phyloP scores from a whole-genome alignment of 2,113 vertebrate species.

The Mellivora capensis region DNA sequence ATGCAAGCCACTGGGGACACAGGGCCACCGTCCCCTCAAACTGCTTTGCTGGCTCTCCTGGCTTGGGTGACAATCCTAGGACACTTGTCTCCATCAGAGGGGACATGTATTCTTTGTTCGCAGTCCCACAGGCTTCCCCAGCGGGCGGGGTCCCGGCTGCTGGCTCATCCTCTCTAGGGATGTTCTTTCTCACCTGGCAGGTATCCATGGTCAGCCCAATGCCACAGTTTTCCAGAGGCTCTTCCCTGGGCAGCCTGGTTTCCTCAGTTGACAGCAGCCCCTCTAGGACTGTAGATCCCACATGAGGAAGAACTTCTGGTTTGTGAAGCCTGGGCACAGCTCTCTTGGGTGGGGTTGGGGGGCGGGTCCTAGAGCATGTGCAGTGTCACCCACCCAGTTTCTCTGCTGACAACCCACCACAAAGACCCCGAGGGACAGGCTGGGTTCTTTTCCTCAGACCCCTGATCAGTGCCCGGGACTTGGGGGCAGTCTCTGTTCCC shows the following conservation, averaged over 20 bases:
- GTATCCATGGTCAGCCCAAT: background rate
- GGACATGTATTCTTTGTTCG: background rate
- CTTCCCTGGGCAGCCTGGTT: fast-evolving
- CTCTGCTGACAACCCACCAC: background rate
- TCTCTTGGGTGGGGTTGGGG: background rate
- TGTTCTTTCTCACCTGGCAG: background rate
- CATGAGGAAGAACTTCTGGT: background rate
- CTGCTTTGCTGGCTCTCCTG: background rate
- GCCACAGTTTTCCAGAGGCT: background rate
- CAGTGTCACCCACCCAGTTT: background rate
- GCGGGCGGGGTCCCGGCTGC: too few relatives aligned
- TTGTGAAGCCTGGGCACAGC: background rate
- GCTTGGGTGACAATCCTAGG: background rate
- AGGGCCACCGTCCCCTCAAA: background rate
- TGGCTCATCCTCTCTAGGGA: background rate
- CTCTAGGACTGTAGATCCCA: fast-evolving
- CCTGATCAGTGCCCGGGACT: background rate
- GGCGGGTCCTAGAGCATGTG: too few relatives aligned
- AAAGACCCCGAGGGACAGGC: fast-evolving
- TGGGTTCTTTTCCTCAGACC: background rate
- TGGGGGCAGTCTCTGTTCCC: background rate
- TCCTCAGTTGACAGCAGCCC: background rate
- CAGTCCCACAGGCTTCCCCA: background rate
- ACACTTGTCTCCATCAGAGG: background rate
- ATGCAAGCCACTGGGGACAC: background rate